These are phyloP conservation scores for Acleris emargana DNA, from an alignment of 2,888 invertebrate species.

Conservation along the genomic window DNA sequence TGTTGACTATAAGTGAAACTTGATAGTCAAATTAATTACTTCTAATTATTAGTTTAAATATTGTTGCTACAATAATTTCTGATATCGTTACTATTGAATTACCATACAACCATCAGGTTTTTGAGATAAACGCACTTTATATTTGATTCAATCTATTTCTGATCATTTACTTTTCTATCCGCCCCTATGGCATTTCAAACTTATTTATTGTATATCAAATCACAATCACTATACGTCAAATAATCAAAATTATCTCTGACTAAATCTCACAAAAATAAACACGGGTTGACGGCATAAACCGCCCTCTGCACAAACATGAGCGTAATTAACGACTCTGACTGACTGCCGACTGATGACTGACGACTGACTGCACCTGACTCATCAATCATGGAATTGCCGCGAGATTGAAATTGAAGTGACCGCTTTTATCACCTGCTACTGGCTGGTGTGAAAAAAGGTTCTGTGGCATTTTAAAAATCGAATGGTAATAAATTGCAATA, in stretches of 20 bases:
- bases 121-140: too few relatives aligned
- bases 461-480: neutral
- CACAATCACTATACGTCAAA: neutral
- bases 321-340: conserved; percentile 1
- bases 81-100: too few relatives aligned
- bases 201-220: neutral
- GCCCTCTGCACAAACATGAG: conserved; percentile 3
- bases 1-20: too few relatives aligned
- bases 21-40: too few relatives aligned
- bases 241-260: neutral
- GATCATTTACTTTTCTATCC: too few relatives aligned
- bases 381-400: conserved; percentile 23
- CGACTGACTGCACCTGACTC: conserved; percentile 6
- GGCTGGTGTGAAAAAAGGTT: neutral
- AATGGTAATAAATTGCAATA: too few relatives aligned
- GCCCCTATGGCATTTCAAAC: too few relatives aligned
- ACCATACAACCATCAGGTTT: too few relatives aligned
- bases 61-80: too few relatives aligned
- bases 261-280: conserved; percentile 11
- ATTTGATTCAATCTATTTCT: too few relatives aligned
- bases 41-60: too few relatives aligned
- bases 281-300: neutral
- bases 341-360: conserved; percentile 1
- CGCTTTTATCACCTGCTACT: conserved; percentile 9
- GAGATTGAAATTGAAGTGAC: conserved; percentile 24